phyloP scores from a whole-genome alignment of 2,113 vertebrate species.

The Lethenteron reissneri region DNA sequence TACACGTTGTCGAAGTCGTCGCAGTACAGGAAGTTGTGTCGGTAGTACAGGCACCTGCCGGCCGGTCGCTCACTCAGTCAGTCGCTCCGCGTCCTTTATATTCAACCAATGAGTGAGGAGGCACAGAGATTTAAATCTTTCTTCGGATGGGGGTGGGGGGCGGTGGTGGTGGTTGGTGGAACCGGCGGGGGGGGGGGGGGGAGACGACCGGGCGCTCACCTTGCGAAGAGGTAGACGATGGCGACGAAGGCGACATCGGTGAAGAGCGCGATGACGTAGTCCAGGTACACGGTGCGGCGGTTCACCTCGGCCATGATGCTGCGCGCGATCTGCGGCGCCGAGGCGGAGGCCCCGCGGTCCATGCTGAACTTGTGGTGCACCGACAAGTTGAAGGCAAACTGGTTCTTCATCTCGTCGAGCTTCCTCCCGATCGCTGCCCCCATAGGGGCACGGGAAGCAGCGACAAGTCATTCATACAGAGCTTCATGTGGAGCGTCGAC shows the following conservation, averaged over 20 bases:
- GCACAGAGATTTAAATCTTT: too few species aligned
- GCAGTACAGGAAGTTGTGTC: conserved; percentile 25
- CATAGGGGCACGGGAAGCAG: neutral
- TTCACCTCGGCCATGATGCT: conserved; percentile 32
- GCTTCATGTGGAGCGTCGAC: too few species aligned
- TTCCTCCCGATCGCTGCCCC: conserved; percentile 23
- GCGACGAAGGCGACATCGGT: conserved; percentile 22
- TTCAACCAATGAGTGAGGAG: too few species aligned
- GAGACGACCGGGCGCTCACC: conserved; percentile 23
- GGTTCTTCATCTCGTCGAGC: conserved; percentile 27
- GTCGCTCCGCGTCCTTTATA: too few species aligned
- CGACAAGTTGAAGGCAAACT: conserved; percentile 61
- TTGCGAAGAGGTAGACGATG: conserved; percentile 26
- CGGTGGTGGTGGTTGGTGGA: too few species aligned
- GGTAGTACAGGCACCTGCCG: conserved; percentile 38
- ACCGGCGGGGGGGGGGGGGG: neutral
- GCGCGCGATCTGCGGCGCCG: conserved; percentile 28
- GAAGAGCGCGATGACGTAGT: conserved; percentile 18
- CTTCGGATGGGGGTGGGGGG: too few species aligned
- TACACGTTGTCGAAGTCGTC: conserved; percentile 51
- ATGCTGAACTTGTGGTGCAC: conserved; percentile 23
- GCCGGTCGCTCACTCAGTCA: neutral
- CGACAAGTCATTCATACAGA: too few species aligned
- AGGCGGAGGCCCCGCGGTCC: conserved; percentile 30
- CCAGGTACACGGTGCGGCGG: conserved; percentile 14